These are phyloP conservation scores for Saccostrea echinata DNA, from an alignment of 1,140 invertebrate genomes.

Conservation along the genomic window DNA sequence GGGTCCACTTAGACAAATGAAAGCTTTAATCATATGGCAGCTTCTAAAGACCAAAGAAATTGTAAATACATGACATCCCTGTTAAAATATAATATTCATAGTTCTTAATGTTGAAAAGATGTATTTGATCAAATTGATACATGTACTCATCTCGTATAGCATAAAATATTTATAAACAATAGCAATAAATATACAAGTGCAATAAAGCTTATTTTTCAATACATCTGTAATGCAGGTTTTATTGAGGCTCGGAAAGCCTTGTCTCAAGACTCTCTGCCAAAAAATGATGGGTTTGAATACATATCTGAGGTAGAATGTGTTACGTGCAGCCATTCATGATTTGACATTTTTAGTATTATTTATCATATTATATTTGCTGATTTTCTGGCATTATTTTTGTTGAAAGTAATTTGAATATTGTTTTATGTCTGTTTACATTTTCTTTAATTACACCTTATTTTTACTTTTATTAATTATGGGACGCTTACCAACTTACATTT, in stretches of 20 bases:
- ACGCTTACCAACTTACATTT: too few species aligned
- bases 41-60: conserved; percentile 49
- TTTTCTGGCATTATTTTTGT: too few species aligned
- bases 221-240: conserved; percentile 9
- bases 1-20: conserved; percentile 41
- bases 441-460: too few species aligned
- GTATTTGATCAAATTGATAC: too few species aligned
- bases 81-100: too few species aligned
- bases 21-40: conserved; percentile 49
- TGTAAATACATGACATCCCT: neutral
- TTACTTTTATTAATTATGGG: too few species aligned
- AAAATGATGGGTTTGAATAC: conserved; percentile 44
- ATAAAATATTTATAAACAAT: neutral
- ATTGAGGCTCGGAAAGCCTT: conserved; percentile 37
- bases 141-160: neutral
- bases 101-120: too few species aligned
- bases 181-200: neutral
- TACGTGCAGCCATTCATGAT: neutral
- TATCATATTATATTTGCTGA: too few species aligned
- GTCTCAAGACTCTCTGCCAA: conserved; percentile 20
- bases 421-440: too few species aligned
- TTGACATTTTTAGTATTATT: neutral
- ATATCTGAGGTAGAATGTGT: conserved; percentile 20
- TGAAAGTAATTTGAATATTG: too few species aligned
- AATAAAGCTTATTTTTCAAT: neutral